These are phyloP conservation scores for Cylloceria caligata DNA, from an alignment of 2,888 invertebrate genomes.

Conservation along the genomic window DNA sequence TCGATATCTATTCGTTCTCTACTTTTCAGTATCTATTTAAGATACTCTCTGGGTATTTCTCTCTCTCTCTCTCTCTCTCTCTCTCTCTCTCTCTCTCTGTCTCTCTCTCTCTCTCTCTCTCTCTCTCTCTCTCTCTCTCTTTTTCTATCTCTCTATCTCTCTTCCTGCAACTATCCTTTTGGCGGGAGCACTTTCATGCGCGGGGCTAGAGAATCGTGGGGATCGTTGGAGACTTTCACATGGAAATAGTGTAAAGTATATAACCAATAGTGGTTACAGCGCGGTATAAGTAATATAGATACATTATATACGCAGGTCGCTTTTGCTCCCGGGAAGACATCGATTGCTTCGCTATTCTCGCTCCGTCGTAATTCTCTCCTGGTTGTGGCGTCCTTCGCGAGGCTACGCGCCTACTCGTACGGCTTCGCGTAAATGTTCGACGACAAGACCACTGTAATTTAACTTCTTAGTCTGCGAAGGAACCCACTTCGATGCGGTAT, in stretches of 20 bases:
- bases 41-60: no score
- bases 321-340: slow-evolving; percentile 57
- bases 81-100: no score
- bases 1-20: slow-evolving; percentile 57
- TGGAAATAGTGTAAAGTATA: slow-evolving; percentile 45
- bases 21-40: slow-evolving; percentile 54
- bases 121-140: no score
- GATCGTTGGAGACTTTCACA: slow-evolving; percentile 53
- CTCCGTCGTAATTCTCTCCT: slow-evolving; percentile 58
- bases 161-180: slow-evolving; percentile 14
- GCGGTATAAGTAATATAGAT: slow-evolving; percentile 36
- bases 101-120: no score
- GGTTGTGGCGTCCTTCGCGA: slow-evolving; percentile 59
- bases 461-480: slow-evolving; percentile 30
- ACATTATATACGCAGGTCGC: slow-evolving; percentile 5
- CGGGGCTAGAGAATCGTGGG: slow-evolving; percentile 31
- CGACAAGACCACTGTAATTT: slow-evolving; percentile 59
- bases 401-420: slow-evolving; percentile 43
- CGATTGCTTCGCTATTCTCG: slow-evolving; percentile 59
- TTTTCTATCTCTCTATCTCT: no score
- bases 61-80: no score
- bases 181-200: slow-evolving; percentile 51
- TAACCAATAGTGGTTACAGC: slow-evolving; percentile 23
- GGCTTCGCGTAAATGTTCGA: slow-evolving; percentile 31
- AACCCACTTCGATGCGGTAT: slow-evolving; percentile 30